These are phyloP conservation scores for Apostichopus leukothele DNA, from an alignment of 53 echinoderm and acorn worm genomes.

Conservation along the genomic window DNA sequence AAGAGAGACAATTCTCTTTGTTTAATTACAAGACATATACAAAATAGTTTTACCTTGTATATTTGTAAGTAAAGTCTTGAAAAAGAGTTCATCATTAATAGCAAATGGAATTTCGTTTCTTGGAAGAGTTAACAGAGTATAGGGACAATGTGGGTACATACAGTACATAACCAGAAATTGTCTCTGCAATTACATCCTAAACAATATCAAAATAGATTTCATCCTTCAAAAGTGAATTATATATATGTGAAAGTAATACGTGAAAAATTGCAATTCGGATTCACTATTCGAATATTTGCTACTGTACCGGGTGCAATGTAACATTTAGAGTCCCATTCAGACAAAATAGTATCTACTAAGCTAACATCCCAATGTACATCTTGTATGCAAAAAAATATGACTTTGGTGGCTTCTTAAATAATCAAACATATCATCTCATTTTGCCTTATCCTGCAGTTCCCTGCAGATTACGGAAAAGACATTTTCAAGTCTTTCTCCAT, in stretches of 20 bases:
- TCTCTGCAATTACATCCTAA: too few species aligned
- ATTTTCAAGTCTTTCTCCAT: not conserved
- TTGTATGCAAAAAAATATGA: not conserved
- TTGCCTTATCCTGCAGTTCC: not conserved
- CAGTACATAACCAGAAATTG: too few species aligned
- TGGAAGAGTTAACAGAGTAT: too few species aligned
- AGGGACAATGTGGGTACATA: too few species aligned
- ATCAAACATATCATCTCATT: not conserved
- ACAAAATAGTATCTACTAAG: not conserved
- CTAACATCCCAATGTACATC: not conserved
- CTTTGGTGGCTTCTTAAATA: not conserved
- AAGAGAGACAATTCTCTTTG: not conserved
- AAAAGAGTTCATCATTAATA: too few species aligned
- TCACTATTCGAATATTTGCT: not conserved
- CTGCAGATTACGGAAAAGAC: not conserved
- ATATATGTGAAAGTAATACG: too few species aligned
- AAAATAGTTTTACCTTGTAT: conserved; percentile 16
- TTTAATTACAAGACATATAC: not conserved
- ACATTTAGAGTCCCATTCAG: not conserved
- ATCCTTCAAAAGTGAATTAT: too few species aligned
- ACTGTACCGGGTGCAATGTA: not conserved
- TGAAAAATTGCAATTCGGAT: too few species aligned
- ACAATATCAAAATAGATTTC: too few species aligned
- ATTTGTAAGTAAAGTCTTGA: not conserved
- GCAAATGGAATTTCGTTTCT: too few species aligned